Percentiles rank a stretch among this genome's conserved stretches.
Conservation (phyloP, 2,888 invertebrate genomes). For the Callosobruchus maculatus region DNA sequence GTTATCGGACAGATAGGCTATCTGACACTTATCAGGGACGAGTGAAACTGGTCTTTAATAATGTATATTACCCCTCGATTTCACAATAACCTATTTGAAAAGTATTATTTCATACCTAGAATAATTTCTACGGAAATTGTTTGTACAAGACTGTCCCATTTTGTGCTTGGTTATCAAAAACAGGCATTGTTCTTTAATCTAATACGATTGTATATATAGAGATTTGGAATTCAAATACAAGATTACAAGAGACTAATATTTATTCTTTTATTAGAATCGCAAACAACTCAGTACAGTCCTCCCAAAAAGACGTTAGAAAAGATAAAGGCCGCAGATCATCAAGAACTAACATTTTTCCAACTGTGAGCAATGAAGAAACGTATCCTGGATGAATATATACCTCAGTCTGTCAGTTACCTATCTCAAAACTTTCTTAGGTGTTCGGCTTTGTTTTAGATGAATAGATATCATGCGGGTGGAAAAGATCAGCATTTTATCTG, state of each 20-base stretch:
- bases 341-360: conserved; percentile 28
- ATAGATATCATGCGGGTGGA: background rate
- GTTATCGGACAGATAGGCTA: too few species aligned
- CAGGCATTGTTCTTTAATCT: background rate
- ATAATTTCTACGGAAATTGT: too few species aligned
- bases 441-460: background rate
- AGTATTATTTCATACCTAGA: too few species aligned
- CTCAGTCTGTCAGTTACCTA: background rate
- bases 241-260: background rate
- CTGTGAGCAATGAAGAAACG: conserved; percentile 6
- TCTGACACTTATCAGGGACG: too few species aligned
- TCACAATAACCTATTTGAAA: too few species aligned
- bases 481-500: background rate
- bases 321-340: conserved; percentile 27
- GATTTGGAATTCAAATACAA: background rate
- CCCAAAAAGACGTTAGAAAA: conserved; percentile 25
- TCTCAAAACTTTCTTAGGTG: background rate
- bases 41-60: too few species aligned
- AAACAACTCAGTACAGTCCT: conserved; percentile 16
- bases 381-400: background rate
- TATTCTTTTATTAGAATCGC: conserved; percentile 4
- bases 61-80: too few species aligned
- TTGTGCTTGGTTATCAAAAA: too few species aligned
- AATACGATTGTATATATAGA: background rate
- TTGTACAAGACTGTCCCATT: too few species aligned